Conservation (phyloP, 2,888 invertebrate species). For the Xestia xanthographa region DNA sequence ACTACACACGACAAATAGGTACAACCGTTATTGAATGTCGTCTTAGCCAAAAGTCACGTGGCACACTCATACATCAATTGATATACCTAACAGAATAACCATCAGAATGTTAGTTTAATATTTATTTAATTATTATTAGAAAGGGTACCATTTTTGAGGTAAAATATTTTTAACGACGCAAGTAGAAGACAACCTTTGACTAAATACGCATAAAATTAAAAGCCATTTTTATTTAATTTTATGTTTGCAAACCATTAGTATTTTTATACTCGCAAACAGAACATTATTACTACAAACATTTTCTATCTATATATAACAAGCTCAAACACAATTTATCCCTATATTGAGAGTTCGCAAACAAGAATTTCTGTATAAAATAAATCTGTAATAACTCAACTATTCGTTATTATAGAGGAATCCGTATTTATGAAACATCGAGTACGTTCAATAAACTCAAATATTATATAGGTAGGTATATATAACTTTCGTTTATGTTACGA, state of each 20-base stretch:
- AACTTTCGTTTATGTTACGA: slow-evolving; percentile 50
- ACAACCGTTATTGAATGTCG: background rate
- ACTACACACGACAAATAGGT: background rate
- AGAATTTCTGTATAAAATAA: slow-evolving; percentile 64
- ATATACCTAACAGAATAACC: background rate
- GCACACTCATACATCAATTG: background rate
- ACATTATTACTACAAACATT: slow-evolving; percentile 35
- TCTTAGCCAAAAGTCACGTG: background rate
- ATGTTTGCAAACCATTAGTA: slow-evolving; percentile 36
- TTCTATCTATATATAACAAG: slow-evolving; percentile 24
- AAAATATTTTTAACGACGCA: background rate
- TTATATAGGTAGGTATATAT: slow-evolving; percentile 30
- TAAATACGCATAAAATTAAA: background rate
- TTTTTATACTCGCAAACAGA: slow-evolving; percentile 33
- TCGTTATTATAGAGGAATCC: slow-evolving; percentile 63
- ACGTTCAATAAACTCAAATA: slow-evolving; percentile 59
- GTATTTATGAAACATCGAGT: slow-evolving; percentile 64
- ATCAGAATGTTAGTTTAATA: background rate
- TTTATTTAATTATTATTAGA: background rate
- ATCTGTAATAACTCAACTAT: slow-evolving; percentile 64
- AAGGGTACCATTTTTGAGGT: background rate
- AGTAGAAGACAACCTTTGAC: background rate
- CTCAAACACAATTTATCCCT: slow-evolving; percentile 51
- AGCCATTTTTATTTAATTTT: background rate
- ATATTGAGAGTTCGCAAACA: slow-evolving; percentile 58